Evolutionary conservation across 2,113 vertebrate genomes (phyloP).

Genomic region (Camelus dromedarius): DNA sequence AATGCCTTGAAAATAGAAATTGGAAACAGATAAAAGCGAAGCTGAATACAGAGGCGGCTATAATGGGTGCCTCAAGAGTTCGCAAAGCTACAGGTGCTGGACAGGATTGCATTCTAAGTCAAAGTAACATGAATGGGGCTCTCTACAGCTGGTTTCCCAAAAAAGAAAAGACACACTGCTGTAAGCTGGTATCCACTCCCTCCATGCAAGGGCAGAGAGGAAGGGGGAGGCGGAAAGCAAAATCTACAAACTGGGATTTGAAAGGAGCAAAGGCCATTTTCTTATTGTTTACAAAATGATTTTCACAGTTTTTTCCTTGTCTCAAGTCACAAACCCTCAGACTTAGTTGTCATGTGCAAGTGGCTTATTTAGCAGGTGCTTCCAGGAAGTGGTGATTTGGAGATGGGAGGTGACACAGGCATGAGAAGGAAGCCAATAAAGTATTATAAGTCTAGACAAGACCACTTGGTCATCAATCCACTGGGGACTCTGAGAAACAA

Average conservation of each 20-base stretch:
- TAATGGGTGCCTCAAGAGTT: not conserved
- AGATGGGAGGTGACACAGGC: not conserved
- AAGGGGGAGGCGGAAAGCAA: not conserved
- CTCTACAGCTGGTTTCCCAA: not conserved
- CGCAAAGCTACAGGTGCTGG: not conserved
- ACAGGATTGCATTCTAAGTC: not conserved
- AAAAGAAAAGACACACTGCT: accelerated
- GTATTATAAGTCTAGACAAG: not conserved
- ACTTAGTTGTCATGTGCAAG: not conserved
- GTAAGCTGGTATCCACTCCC: accelerated
- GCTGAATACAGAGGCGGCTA: not conserved
- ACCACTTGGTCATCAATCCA: too few species aligned
- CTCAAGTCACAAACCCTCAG: not conserved
- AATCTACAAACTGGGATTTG: not conserved
- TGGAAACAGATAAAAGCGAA: conserved; percentile 43
- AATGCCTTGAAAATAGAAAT: conserved; percentile 55
- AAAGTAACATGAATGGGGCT: not conserved
- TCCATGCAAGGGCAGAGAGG: not conserved
- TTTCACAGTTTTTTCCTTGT: not conserved
- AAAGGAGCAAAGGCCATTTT: not conserved
- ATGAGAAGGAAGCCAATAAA: not conserved
- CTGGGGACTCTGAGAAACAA: not conserved
- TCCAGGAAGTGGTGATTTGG: not conserved
- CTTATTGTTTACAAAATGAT: not conserved
- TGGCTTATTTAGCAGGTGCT: not conserved